Percentiles rank a stretch among this genome's conserved stretches.
Evolutionary conservation across 2,888 invertebrate species (phyloP).

Genomic region (Napeogenes sylphis): DNA sequence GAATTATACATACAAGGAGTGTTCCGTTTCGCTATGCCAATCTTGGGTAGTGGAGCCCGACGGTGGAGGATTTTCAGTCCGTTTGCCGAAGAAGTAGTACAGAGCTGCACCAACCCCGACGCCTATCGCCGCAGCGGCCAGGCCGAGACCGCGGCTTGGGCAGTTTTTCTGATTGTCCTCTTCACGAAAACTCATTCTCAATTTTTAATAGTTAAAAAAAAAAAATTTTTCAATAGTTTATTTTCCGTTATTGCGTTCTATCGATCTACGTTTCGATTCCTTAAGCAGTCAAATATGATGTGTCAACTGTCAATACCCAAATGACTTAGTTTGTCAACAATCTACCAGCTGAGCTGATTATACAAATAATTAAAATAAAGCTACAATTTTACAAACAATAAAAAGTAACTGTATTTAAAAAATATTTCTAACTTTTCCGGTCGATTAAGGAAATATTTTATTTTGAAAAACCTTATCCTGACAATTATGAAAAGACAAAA

Average conservation of each 20-base stretch:
- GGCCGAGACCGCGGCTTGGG: constrained; percentile 58
- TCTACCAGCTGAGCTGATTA: not conserved
- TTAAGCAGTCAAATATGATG: not conserved
- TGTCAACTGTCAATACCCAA: not conserved
- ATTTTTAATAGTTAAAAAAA: constrained; percentile 4
- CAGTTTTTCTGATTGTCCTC: constrained; percentile 57
- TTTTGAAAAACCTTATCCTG: too few species aligned
- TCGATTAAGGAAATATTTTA: too few species aligned
- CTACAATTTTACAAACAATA: too few species aligned
- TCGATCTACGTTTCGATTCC: constrained; percentile 8
- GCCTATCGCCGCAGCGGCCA: constrained; percentile 66
- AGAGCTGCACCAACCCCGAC: constrained; percentile 68
- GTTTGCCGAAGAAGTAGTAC: constrained; percentile 65
- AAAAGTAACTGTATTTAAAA: too few species aligned
- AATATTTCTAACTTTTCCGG: too few species aligned
- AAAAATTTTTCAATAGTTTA: not conserved
- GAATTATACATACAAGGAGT: constrained; percentile 33
- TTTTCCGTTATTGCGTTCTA: constrained; percentile 16
- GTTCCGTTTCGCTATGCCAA: constrained; percentile 48
- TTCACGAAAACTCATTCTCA: constrained; percentile 59
- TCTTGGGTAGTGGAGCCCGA: constrained; percentile 53
- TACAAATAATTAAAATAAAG: too few species aligned
- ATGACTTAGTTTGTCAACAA: not conserved
- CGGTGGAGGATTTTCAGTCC: constrained; percentile 49
- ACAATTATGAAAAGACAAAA: too few species aligned